phyloP scores from a whole-genome alignment of 2,888 invertebrate species.

The Ophraella communa region DNA sequence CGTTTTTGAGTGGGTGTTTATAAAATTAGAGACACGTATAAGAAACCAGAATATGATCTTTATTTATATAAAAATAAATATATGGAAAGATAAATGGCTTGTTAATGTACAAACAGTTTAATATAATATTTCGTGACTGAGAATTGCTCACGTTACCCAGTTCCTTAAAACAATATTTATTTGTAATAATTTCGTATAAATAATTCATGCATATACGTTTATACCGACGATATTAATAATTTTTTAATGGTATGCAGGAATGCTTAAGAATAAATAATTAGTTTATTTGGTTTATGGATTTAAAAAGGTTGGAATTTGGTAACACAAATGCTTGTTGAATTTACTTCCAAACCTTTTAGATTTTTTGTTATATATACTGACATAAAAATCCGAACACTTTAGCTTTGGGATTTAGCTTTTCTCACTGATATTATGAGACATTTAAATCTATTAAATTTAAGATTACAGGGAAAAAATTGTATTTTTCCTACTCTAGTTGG shows the following conservation, averaged over 20 bases:
- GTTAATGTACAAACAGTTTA: constrained; percentile 6
- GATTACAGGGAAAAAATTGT: too few species aligned
- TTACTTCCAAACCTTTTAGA: too few species aligned
- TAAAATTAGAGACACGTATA: too few species aligned
- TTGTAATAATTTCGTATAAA: background rate
- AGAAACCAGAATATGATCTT: constrained; percentile 25
- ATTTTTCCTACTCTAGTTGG: too few species aligned
- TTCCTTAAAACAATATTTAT: background rate
- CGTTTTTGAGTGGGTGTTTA: constrained; percentile 33
- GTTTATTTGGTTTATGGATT: background rate
- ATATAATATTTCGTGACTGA: background rate
- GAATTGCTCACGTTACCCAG: background rate
- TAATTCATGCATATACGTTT: background rate
- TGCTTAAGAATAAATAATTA: background rate
- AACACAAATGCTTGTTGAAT: background rate
- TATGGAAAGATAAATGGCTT: background rate
- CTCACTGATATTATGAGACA: too few species aligned
- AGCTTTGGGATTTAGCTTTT: too few species aligned
- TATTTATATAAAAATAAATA: constrained; percentile 7
- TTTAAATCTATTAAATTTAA: too few species aligned
- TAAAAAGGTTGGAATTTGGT: background rate
- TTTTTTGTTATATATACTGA: too few species aligned
- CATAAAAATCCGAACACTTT: too few species aligned
- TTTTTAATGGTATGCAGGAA: background rate
- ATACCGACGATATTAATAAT: background rate